Conservation (phyloP, 2,888 invertebrate genomes). For the Rhamnusium bicolor region DNA sequence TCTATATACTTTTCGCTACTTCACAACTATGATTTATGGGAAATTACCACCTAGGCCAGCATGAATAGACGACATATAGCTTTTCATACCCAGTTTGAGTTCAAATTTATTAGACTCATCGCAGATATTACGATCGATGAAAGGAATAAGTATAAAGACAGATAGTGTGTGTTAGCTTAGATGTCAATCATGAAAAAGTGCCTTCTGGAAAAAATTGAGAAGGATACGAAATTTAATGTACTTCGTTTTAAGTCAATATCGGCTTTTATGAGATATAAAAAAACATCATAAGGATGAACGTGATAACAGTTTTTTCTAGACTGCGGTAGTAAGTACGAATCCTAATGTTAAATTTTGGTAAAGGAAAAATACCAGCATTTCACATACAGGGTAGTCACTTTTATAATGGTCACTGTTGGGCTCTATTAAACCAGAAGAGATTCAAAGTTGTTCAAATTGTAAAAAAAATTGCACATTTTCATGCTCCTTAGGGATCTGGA, state of each 20-base stretch:
- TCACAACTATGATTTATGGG: background rate
- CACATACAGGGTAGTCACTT: too few relatives aligned
- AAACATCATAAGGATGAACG: background rate
- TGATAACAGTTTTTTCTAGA: background rate
- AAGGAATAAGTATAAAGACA: background rate
- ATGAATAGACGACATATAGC: background rate
- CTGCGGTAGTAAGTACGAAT: background rate
- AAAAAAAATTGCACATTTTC: too few relatives aligned
- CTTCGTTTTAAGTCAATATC: background rate
- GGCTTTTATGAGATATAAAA: background rate
- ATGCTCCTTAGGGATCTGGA: too few relatives aligned
- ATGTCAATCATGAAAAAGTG: background rate
- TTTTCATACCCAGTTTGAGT: background rate
- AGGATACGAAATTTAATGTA: background rate
- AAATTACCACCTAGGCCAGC: background rate
- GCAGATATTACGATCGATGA: background rate
- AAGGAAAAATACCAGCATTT: too few relatives aligned
- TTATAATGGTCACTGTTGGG: too few relatives aligned
- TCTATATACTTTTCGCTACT: background rate
- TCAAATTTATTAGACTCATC: background rate
- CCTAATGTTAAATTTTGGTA: too few relatives aligned
- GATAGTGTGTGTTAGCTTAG: background rate
- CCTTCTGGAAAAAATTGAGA: background rate
- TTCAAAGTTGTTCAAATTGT: too few relatives aligned
- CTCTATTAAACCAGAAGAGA: too few relatives aligned